Conservation (phyloP, 2,888 invertebrate species). For the Seladonia tumulorum region DNA sequence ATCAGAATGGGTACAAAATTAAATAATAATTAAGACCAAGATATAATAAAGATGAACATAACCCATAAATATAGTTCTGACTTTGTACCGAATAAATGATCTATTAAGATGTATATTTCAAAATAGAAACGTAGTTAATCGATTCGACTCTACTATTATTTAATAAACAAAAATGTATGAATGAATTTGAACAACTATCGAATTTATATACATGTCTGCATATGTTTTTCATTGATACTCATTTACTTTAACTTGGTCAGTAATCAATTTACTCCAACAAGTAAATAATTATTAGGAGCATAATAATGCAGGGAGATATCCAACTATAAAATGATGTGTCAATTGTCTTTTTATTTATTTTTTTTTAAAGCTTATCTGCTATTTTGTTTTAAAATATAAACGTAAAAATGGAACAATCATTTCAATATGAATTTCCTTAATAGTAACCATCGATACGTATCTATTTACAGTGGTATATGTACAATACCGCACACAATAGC, state of each 20-base stretch:
- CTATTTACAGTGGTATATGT: constrained; percentile 61
- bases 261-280: background rate
- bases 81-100: background rate
- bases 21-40: background rate
- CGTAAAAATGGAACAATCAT: constrained; percentile 69
- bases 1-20: background rate
- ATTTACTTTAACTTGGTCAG: background rate
- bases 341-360: constrained; percentile 53
- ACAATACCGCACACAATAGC: constrained; percentile 49
- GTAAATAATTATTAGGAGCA: background rate
- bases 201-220: background rate
- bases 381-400: constrained; percentile 69
- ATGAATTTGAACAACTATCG: background rate
- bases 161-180: too few relatives aligned
- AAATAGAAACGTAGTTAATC: background rate
- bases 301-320: constrained; percentile 16
- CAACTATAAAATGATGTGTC: constrained; percentile 22
- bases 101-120: background rate
- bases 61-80: constrained; percentile 18
- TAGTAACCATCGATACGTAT: constrained; percentile 58
- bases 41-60: constrained; percentile 15
- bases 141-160: background rate
- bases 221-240: background rate
- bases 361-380: constrained; percentile 50
- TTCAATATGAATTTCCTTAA: constrained; percentile 63